Evolutionary conservation across 2,113 vertebrate species (phyloP), one percentile per base, ranked within the genome.

Genomic region (Alces alces): DNA sequence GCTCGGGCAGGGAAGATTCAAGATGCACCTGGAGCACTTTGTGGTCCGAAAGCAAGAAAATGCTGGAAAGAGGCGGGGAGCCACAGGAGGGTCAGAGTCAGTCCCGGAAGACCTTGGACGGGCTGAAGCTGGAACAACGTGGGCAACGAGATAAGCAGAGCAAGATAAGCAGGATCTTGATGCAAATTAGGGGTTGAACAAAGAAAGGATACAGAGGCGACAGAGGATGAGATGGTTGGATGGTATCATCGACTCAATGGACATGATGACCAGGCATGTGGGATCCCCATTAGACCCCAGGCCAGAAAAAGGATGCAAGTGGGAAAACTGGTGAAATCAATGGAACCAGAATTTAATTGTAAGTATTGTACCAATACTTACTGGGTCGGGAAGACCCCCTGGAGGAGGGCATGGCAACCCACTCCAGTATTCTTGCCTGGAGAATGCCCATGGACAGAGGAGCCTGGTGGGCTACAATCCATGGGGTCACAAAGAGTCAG

Each of bases 41-140:
- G 33, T 27, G 27, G 50, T 78, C 84, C n/a, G 47, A 86, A 94
- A 91, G 39, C 47, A 91, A 90, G 58, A 94, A 85, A 86, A 66
- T 0, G 30, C 13, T 43, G 54, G 6, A 43, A 83, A 83, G 55
- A 82, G 54, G 3, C 19, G 0, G 0, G 10, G 19, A 1, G 33
- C 33, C 25, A 6, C 8, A 28, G 30, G 39, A 70, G 28, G 36
- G 16, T 30, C 14, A 36, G 16, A 73, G 78, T 11, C 52, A 54
- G 27, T 33, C 21, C 28, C 2, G 3, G 66, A 85, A 73, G 39
- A 58, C 11, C 27, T 88, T 52, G 17, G 27, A 23, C 7, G 39
- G 52, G 43, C 43, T 94, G 96, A 64, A 58, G 27, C 58, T 61
- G 30, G 57, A 61, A 73, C 39, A 76, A 80, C 23, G 33, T 91